phyloP scores from a whole-genome alignment of 2,113 vertebrate genomes.

The Larimichthys crocea region DNA sequence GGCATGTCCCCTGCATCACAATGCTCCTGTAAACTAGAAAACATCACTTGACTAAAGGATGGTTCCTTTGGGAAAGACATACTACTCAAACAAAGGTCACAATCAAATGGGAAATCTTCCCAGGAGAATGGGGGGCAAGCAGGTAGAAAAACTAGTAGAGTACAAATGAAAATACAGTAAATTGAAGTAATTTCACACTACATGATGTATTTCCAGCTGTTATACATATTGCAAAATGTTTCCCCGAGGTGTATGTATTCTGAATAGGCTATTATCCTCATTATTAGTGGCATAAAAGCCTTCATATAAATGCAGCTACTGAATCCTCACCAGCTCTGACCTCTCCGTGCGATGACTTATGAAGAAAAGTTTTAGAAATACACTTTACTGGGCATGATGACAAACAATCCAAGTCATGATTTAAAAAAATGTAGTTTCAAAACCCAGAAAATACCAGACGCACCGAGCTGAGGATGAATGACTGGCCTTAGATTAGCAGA shows the following conservation, averaged over 20 bases:
- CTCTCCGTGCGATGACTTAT: background rate
- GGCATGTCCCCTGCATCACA: background rate
- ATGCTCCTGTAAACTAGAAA: conserved; percentile 5
- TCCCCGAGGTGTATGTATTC: background rate
- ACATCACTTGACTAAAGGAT: background rate
- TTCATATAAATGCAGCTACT: background rate
- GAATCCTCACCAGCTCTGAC: background rate
- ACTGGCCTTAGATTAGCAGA: conserved; percentile 11
- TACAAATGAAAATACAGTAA: background rate
- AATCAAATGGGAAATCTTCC: background rate
- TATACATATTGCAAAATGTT: background rate
- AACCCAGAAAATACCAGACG: conserved; percentile 15
- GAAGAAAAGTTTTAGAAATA: conserved; percentile 5
- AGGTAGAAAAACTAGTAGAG: background rate
- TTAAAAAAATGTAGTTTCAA: conserved; percentile 30
- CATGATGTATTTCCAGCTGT: background rate
- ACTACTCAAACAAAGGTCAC: background rate
- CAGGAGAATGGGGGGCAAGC: background rate
- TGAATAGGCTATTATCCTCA: background rate
- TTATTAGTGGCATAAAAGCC: background rate
- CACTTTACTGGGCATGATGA: conserved; percentile 6
- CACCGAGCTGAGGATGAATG: conserved; percentile 21
- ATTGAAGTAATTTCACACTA: background rate
- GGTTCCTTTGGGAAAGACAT: background rate
- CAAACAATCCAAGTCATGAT: background rate